Base-by-base conservation (phyloP, 2,888 invertebrate genomes). In the Athripsodes cinereus region DNA sequence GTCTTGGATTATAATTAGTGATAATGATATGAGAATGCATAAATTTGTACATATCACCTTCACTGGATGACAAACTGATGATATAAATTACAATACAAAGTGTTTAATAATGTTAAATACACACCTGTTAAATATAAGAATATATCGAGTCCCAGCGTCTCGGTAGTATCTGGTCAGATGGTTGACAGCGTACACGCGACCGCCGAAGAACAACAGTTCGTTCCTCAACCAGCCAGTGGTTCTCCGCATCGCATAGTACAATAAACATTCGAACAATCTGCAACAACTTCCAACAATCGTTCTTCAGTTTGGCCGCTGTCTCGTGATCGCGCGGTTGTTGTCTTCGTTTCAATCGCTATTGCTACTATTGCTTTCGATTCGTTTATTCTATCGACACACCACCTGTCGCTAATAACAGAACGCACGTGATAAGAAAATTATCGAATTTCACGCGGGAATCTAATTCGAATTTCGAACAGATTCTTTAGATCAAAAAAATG, bases 151-250 rank as follows among this genome's bases (percentile, higher is more conserved):
- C 52, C 34, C 56, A 56, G 58, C 58, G 20, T 18, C 49, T 21
- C 57, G 40, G 51, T 44, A 47, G 53, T 40, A 19, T 53, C 58
- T 22, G 58, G 22, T 53, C 58, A 58, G 57, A 26, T 53, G 59
- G 57, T 55, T 62, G 62, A 59, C 59, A 59, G 61, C 53, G 40
- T 35, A 51, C 60, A 60, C 60, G 57, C 55, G 60, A 57, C 59
- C 50, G 21, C 44, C 48, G 18, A 40, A 40, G 40, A 40, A 40
- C 40, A 40, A 40, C 40, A 40, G 40, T 40, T 40, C 13, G n/a
- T 40, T 16, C 13, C n/a, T 16, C 40, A 40, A 13, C 26, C 26
- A 26, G 26, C 16, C 8, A 16, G 40, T 40, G 40, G 8, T 40
- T 40, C 40, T 40, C 40, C 40, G 40, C 40, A 40, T 40, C 8